Evolutionary conservation across 2,797 vertebrate genomes (phyloP).

Genomic region (Merluccius polli): DNA sequence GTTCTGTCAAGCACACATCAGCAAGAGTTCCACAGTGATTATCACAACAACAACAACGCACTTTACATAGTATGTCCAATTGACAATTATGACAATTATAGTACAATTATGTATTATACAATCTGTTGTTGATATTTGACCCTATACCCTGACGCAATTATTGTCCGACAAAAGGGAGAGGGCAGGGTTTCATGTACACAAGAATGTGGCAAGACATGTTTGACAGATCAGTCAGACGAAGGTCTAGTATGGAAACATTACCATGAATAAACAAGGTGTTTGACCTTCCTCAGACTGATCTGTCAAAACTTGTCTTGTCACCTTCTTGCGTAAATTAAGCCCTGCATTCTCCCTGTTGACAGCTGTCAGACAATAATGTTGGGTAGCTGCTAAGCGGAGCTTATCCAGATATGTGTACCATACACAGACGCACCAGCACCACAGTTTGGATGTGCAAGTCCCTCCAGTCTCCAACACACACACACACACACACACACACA

Average conservation of each 20-base stretch:
- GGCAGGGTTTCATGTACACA: no score
- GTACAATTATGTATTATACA: neutral
- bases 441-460: neutral
- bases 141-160: neutral
- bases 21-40: neutral
- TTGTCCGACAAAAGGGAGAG: neutral
- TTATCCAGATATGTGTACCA: neutral
- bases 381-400: neutral
- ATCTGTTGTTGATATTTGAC: neutral
- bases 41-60: neutral
- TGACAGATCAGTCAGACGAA: no score
- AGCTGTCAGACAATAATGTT: no score
- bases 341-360: neutral
- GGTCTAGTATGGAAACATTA: no score
- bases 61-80: neutral
- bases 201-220: neutral
- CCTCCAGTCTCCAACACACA: neutral
- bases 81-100: neutral
- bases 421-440: neutral
- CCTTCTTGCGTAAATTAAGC: no score
- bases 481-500: no score
- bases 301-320: no score
- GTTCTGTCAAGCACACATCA: conserved; percentile 48
- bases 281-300: no score
- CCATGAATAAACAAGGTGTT: no score